Conservation (phyloP, 2,113 vertebrate genomes). For the Oreotrochilus melanogaster region DNA sequence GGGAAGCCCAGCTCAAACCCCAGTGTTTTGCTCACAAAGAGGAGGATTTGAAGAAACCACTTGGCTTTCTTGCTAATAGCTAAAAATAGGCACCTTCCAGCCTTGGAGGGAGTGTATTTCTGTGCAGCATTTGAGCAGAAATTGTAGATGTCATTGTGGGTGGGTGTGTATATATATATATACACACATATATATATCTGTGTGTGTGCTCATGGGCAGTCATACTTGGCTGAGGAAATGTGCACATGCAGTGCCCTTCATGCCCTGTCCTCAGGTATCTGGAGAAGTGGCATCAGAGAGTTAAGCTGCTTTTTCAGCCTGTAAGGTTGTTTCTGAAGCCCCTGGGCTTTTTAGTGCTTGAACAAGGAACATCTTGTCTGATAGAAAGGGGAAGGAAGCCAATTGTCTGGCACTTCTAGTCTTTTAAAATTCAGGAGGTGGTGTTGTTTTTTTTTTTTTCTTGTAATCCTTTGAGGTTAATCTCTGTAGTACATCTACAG, state of each 20-base stretch:
- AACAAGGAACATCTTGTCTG: slow-evolving; percentile 30
- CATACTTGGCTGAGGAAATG: background rate
- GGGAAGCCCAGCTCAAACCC: slow-evolving; percentile 18
- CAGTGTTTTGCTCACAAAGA: background rate
- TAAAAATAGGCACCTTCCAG: slow-evolving; percentile 48
- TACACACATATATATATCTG: background rate
- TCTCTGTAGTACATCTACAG: background rate
- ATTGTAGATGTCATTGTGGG: background rate
- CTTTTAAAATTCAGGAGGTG: background rate
- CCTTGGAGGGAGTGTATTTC: slow-evolving; percentile 17
- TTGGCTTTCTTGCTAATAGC: slow-evolving; percentile 22
- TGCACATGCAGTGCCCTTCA: background rate
- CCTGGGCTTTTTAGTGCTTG: background rate
- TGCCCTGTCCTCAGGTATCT: background rate
- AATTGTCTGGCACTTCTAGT: slow-evolving; percentile 25
- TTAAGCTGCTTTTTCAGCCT: background rate
- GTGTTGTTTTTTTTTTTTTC: background rate
- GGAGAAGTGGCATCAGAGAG: background rate
- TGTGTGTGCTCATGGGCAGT: background rate
- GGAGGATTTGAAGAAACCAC: slow-evolving; percentile 13
- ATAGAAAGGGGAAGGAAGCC: slow-evolving; percentile 49
- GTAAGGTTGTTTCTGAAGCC: background rate
- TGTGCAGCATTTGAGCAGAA: slow-evolving; percentile 13
- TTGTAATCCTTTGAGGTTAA: background rate
- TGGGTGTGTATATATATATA: background rate